Conservation (phyloP, 2,888 invertebrate species). For the Alentia gelatinosa region DNA sequence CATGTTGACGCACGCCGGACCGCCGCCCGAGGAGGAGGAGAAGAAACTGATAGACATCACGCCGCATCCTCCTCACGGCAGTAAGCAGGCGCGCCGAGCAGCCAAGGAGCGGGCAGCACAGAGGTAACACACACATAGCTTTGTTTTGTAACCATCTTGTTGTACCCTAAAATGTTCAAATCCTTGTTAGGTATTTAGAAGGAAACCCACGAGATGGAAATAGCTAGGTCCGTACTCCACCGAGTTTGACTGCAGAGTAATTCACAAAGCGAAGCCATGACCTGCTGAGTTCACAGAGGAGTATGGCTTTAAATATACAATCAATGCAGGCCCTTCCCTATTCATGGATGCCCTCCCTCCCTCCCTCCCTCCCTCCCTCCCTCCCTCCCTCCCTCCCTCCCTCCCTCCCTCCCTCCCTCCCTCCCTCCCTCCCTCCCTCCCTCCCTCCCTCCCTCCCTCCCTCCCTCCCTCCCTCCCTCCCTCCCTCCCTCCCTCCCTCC, state of each 20-base stretch:
- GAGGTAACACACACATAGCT: no score
- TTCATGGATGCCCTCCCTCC: no score
- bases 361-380: constrained; percentile 55
- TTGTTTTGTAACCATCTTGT: no score
- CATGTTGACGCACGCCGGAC: constrained; percentile 67
- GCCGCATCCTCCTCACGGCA: constrained; percentile 75
- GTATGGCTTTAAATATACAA: no score
- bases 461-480: constrained; percentile 22
- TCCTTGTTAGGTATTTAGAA: neutral
- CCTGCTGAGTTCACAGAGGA: no score
- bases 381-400: constrained; percentile 56
- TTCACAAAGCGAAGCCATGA: no score
- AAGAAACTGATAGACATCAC: constrained; percentile 62
- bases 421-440: constrained; percentile 40
- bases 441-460: neutral
- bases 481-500: neutral
- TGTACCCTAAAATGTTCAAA: no score
- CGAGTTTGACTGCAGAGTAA: no score
- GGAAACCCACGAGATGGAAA: no score
- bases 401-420: constrained; percentile 15
- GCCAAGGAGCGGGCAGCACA: constrained; percentile 78
- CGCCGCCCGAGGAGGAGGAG: constrained; percentile 67
- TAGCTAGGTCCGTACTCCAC: no score
- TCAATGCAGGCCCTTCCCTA: no score
- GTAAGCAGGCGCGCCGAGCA: constrained; percentile 75